Conservation (phyloP, 2,113 vertebrate genomes). For the Chlamydotis undulata region DNA sequence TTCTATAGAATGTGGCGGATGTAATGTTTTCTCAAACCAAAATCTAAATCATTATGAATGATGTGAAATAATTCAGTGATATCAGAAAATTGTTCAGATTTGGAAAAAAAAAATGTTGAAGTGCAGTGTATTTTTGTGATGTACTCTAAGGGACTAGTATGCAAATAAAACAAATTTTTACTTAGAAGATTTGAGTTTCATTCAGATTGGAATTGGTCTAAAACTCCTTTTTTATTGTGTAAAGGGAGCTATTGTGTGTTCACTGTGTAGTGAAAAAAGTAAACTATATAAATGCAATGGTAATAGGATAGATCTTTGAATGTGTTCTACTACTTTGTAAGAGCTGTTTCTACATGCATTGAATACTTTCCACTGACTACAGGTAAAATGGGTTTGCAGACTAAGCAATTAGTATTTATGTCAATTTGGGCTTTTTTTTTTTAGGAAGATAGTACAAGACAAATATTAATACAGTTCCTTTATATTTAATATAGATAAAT, state of each 20-base stretch:
- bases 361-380: background rate
- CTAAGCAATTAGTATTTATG: background rate
- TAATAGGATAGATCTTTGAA: background rate
- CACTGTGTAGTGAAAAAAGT: background rate
- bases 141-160: background rate
- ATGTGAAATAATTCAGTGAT: background rate
- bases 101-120: background rate
- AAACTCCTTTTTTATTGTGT: background rate
- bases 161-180: background rate
- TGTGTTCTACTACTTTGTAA: background rate
- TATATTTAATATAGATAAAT: background rate
- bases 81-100: background rate
- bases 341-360: background rate
- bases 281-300: background rate
- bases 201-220: background rate
- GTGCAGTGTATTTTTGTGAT: background rate
- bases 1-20: background rate
- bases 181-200: background rate
- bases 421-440: background rate
- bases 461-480: background rate
- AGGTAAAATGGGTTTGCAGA: background rate
- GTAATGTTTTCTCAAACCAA: background rate
- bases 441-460: no score
- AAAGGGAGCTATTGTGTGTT: background rate
- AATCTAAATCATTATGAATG: background rate